Evolutionary conservation across 2,797 vertebrate genomes (phyloP).

Genomic region (Anguilla anguilla): DNA sequence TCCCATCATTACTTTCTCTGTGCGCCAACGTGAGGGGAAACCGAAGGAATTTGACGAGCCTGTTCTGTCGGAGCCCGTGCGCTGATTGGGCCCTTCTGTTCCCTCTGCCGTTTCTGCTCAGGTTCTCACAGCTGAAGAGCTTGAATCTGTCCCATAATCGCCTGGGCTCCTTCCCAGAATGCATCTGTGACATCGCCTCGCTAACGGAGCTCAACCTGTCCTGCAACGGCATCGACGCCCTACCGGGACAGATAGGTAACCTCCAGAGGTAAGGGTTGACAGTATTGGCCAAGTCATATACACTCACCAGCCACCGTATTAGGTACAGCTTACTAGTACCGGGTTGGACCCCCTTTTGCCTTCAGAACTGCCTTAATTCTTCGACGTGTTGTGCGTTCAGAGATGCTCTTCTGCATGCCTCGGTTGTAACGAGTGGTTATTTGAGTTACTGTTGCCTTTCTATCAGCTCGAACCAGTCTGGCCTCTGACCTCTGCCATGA

Average conservation of each 20-base stretch:
- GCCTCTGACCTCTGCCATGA: too few species aligned
- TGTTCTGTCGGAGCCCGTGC: not conserved
- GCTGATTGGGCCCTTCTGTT: not conserved
- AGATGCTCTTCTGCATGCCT: too few species aligned
- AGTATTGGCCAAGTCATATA: not conserved
- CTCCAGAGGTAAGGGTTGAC: conserved; percentile 80
- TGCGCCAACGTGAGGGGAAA: not conserved
- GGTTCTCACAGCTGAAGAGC: conserved; percentile 93
- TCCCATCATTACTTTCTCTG: too few species aligned
- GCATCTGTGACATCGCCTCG: conserved; percentile 87
- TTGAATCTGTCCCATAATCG: conserved; percentile 95
- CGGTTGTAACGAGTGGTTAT: too few species aligned
- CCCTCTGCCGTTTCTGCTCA: conserved; percentile 49
- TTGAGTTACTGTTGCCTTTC: too few species aligned
- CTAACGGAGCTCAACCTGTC: conserved; percentile 92
- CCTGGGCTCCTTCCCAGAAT: conserved; percentile 86
- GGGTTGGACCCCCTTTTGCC: too few species aligned
- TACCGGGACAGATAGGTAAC: conserved; percentile 82
- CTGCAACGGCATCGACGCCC: conserved; percentile 82
- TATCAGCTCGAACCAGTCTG: too few species aligned
- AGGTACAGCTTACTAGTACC: too few species aligned
- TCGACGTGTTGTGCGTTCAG: too few species aligned
- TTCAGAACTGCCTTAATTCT: too few species aligned
- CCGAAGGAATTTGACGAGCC: not conserved
- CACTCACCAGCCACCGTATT: too few species aligned